Evolutionary conservation across 2,888 invertebrate genomes (phyloP), one percentile per base, ranked within the genome.

Genomic region (Eupsilia transversa): DNA sequence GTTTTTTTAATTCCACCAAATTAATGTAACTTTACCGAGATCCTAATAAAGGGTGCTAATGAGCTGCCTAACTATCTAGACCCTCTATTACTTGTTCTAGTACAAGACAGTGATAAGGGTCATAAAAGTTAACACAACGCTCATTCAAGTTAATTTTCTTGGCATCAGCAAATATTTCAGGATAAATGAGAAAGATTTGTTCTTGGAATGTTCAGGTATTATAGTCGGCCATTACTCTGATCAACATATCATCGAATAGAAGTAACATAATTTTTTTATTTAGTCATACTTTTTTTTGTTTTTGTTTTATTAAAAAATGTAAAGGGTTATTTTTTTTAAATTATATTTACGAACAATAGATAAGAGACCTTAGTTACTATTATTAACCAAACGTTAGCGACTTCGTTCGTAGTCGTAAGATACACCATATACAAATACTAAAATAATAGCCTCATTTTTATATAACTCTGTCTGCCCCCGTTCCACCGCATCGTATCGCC

Each of bases 31-130:
- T 68, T 49, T 60, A 30, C 64, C 10, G 30, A 49, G 38, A 41
- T 41, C 30, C 43, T 65, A 77, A 66, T 70, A 59, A 59, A 54
- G 35, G 49, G 60, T 43, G 79, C 27, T 78, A 82, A 82, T 79
- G 83, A 65, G 74, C 38, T 33, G 20, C 64, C 71, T 72, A 59
- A 79, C 60, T 60, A 72, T 33, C 20, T 52, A 27, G 57, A 33
- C 64, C 35, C 14, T 59, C 14, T 59, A 60, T 67, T 82, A 77
- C 66, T 68, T 57, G 61, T 59, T 57, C 65, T 77, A 70, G 57
- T 41, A 65, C 52, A 60, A 71, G 71, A 61, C 68, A 61, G 46
- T 79, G 82, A 69, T 74, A 72, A 74, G 79, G 80, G 80, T 72
- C 78, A 63, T 77, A 56, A 57, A 83, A 83, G 56, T 68, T 61